phyloP scores from a whole-genome alignment of 92 coral and sea anemone species.

The Palythoa heliodiscus region DNA sequence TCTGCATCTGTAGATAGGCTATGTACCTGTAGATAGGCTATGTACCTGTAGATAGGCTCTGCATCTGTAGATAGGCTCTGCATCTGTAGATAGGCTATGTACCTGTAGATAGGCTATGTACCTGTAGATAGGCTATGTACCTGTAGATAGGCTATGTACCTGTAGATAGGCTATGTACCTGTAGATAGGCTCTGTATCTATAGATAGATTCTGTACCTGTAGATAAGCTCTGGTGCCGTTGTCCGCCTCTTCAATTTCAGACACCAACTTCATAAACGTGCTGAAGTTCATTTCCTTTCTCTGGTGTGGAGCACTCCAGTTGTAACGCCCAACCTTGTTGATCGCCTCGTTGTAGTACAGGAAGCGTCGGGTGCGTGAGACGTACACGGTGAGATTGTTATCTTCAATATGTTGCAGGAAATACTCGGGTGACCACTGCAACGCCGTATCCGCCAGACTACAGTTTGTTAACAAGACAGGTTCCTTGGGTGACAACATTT shows the following conservation, averaged over 20 bases:
- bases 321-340: conserved; percentile 33
- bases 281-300: conserved; percentile 43
- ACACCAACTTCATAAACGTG: conserved; percentile 42
- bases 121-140: too few species aligned
- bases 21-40: too few species aligned
- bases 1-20: too few species aligned
- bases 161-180: too few species aligned
- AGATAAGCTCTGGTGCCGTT: conserved; percentile 55
- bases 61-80: too few species aligned
- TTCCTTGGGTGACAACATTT: conserved; percentile 4
- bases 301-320: conserved; percentile 60
- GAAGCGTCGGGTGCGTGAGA: conserved; percentile 56
- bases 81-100: too few species aligned
- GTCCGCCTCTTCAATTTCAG: conserved; percentile 23
- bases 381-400: conserved; percentile 53
- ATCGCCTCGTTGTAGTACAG: conserved; percentile 50
- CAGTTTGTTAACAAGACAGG: conserved; percentile 60
- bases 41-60: too few species aligned
- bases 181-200: too few species aligned
- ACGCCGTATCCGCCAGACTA: conserved; percentile 54
- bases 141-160: too few species aligned
- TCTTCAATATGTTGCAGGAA: conserved; percentile 47
- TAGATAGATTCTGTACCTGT: too few species aligned
- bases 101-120: neutral
- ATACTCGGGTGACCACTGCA: conserved; percentile 56